A percentile compares a stretch with the other conserved stretches of the same genome.
phyloP scores from a whole-genome alignment of 2,797 vertebrate genomes.

The Oryzias dopingdopingensis region DNA sequence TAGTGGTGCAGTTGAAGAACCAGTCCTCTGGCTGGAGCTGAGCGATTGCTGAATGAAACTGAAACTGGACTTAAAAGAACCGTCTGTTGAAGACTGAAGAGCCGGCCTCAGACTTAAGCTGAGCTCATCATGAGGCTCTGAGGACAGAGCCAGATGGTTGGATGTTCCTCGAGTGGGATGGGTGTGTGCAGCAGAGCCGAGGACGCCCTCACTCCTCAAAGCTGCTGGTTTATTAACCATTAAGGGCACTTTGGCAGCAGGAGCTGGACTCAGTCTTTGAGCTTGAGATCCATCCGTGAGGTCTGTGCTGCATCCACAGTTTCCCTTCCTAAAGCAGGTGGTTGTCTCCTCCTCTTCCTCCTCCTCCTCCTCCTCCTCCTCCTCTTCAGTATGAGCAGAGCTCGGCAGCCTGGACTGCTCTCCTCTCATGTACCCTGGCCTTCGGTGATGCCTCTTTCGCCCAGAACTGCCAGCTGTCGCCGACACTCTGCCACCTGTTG shows the following conservation, averaged over 20 bases:
- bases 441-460: slow-evolving; percentile 75
- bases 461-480: slow-evolving; percentile 42
- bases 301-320: slow-evolving; percentile 40
- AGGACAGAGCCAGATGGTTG: slow-evolving; percentile 2
- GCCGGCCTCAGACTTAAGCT: slow-evolving; percentile 10
- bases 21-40: slow-evolving; percentile 35
- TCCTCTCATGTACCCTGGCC: slow-evolving; percentile 82
- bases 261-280: slow-evolving; percentile 25
- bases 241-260: slow-evolving; percentile 28
- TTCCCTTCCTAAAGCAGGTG: slow-evolving; percentile 38
- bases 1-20: slow-evolving; percentile 6
- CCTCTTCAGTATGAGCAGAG: slow-evolving; percentile 34
- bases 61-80: slow-evolving; percentile 84
- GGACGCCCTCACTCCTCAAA: slow-evolving; percentile 20
- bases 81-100: slow-evolving; percentile 11
- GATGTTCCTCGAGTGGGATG: slow-evolving; percentile 6
- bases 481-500: slow-evolving; percentile 72
- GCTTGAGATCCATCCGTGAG: slow-evolving; percentile 15
- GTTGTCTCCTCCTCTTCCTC: slow-evolving; percentile 39
- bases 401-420: slow-evolving; percentile 55
- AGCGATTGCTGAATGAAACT: slow-evolving; percentile 89
- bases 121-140: slow-evolving; percentile 25
- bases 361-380: slow-evolving; percentile 40
- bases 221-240: slow-evolving; percentile 23
- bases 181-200: slow-evolving; percentile 23